Evolutionary conservation across 2,888 invertebrate genomes (phyloP), one percentile per base, ranked within the genome.

Genomic region (Rhyacophila evoluta): DNA sequence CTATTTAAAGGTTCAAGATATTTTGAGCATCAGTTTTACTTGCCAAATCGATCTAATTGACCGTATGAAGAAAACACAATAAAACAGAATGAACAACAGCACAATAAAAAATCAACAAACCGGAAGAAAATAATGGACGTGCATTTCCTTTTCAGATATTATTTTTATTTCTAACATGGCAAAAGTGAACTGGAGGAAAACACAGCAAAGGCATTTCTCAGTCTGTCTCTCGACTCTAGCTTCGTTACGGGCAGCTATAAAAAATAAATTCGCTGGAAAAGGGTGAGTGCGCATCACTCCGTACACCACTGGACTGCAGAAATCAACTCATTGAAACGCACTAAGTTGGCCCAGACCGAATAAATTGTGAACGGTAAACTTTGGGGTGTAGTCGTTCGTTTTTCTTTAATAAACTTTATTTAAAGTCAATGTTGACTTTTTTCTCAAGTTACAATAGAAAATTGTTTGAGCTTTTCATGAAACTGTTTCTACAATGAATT

Each of bases 221-320:
- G 55, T 55, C 19, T 19, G 55, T 33, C 29, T 6, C 25, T 55
- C 55, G 12, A 55, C 55, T 10, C 55, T 19, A 19, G 1, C 55
- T 55, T 55, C 55, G 55, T 55, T 55, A 55, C 55, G 8, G 55
- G 55, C 55, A 19, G 55, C 19, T 19, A 55, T 55, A 55, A 55
- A 41, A 55, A 55, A 55, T 19, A 55, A 55, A 55, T 55, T 19
- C 55, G 4, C 15, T 10, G 25, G 55, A 55, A 55, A 19, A 19
- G 6, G 25, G 19, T 19, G 19, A 19, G 15, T 5, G 15, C 15
- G 19, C 55, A 6, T 2, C 19, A 10, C 19, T 55, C 55, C 1
- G 10, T 55, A 10, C 10, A 10, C 55, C 8, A 15, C 55, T 55
- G 55, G 25, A 25, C 25, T 55, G 55, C 55, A 55, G 25, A n/a